A percentile compares a stretch with the other conserved stretches of the same genome.
Conservation (phyloP, 2,888 invertebrate genomes). For the Nycteola revayana region DNA sequence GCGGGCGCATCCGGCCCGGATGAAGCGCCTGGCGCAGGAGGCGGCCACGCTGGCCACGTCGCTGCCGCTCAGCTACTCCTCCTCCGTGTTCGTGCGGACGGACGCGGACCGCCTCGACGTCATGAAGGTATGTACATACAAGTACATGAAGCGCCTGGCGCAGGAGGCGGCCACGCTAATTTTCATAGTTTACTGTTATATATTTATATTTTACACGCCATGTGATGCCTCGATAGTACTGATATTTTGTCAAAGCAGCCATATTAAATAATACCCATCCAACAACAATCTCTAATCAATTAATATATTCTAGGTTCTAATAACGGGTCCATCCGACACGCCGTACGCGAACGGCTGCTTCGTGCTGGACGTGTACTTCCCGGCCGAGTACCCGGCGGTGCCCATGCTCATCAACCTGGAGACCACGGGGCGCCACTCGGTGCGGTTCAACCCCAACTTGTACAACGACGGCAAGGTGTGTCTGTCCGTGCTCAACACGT, state of each 20-base stretch:
- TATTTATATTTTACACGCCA: no score
- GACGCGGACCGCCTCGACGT: constrained; percentile 96
- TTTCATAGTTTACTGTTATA: no score
- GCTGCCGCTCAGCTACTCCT: constrained; percentile 95
- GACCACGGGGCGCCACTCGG: constrained; percentile 93
- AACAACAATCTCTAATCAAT: no score
- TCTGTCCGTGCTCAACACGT: constrained; percentile 96
- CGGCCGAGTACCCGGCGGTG: constrained; percentile 90
- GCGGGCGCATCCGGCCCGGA: constrained; percentile 91
- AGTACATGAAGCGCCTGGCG: constrained; percentile 90
- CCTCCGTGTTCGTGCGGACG: constrained; percentile 97
- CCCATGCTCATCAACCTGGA: constrained; percentile 96
- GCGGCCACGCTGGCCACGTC: constrained; percentile 96
- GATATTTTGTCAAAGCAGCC: no score
- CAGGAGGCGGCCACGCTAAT: constrained; percentile 97
- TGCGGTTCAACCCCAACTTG: constrained; percentile 96
- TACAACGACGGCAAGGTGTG: constrained; percentile 97
- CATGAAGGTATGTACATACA: constrained; percentile 91
- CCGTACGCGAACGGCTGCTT: constrained; percentile 96
- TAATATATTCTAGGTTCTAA: constrained; percentile 85
- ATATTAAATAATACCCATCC: no score
- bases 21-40: constrained; percentile 96
- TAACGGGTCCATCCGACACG: constrained; percentile 95
- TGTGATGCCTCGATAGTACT: no score
- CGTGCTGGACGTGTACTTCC: constrained; percentile 95